Evolutionary conservation across 2,113 vertebrate species (phyloP), one percentile per base, ranked within the genome.

Genomic region (Gambusia affinis): DNA sequence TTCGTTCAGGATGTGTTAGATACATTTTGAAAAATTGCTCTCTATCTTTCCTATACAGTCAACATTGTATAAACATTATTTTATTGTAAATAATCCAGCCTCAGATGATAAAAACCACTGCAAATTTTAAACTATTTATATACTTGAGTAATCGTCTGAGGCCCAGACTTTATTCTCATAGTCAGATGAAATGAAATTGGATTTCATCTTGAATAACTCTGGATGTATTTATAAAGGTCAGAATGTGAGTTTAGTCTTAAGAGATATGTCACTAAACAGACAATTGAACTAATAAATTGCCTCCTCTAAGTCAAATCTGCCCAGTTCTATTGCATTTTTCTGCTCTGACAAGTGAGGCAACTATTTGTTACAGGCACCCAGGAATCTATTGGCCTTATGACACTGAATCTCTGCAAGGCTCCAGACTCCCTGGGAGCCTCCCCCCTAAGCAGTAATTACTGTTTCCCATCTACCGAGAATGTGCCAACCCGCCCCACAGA

Each of bases 311-410:
- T 70, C 35, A 82, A 78, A 89, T 87, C 72, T 79, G 10, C 39
- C 74, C 42, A 66, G 78, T 75, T 76, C 70, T 70, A 31, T 60
- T 51, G 37, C 72, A 70, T 37, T 72, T 85, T 78, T 79, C 42
- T 70, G 72, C 57, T 71, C 64, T 78, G 80, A 82, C 86, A 86
- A 69, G 72, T 76, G 51, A 83, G 27, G 71, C 61, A 78, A 72
- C 76, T 71, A 80, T 87, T 88, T 87, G 79, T 88, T 85, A 69
- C 73, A 79, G 79, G 65, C 72, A 71, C 27, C 70, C 35, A 70
- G 67, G 67, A 93, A 87, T 90, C 84, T 76, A 83, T 86, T 79
- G 87, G 77, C 79, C 85, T 90, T 61, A 62, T 82, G 81, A 86
- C 85, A 90, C 67, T 62, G 42, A 85, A 79, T 84, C 88, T 87